phyloP scores from a whole-genome alignment of 2,797 vertebrate species.

The Falco peregrinus region DNA sequence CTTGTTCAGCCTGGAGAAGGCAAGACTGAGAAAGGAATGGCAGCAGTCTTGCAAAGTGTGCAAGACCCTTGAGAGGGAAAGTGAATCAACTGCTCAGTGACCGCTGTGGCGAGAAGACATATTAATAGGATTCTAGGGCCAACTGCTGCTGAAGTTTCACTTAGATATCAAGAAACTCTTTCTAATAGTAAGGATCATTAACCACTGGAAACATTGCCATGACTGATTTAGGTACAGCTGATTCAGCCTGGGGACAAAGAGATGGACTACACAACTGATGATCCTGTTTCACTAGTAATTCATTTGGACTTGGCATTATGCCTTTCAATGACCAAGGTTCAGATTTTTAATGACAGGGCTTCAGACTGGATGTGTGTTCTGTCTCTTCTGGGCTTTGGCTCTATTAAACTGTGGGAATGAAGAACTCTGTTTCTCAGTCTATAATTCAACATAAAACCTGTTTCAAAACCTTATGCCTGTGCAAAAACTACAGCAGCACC shows the following conservation, averaged over 20 bases:
- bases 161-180: neutral
- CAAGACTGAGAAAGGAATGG: neutral
- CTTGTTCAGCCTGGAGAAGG: neutral
- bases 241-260: neutral
- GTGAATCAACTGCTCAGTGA: neutral
- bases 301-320: neutral
- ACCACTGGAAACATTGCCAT: neutral
- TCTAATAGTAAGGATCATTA: neutral
- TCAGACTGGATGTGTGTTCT: neutral
- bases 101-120: neutral
- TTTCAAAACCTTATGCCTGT: neutral
- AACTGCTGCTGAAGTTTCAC: neutral
- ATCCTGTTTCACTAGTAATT: neutral
- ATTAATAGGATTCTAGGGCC: neutral
- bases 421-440: neutral
- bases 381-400: neutral
- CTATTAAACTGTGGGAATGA: neutral
- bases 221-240: neutral
- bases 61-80: neutral
- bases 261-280: neutral
- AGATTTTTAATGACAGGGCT: too few relatives aligned
- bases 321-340: neutral
- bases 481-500: neutral
- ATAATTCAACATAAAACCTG: neutral
- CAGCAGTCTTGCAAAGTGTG: neutral